These are phyloP conservation scores for Rhopilema esculentum DNA, from an alignment of 30 jellyfish, hydroid and myxozoan species.

Conservation along the genomic window DNA sequence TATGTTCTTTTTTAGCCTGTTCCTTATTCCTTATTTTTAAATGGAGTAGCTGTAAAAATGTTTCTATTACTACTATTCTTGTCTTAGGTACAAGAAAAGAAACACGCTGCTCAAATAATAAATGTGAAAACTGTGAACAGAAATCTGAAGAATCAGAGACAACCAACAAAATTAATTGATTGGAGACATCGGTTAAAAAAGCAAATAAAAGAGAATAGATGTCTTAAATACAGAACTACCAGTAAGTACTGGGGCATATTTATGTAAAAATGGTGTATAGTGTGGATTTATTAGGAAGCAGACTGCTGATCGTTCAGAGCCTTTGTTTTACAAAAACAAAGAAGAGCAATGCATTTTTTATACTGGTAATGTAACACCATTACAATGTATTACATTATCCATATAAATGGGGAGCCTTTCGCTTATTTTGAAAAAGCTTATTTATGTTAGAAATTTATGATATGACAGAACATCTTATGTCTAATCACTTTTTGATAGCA, in stretches of 20 bases:
- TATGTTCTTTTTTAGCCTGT: neutral
- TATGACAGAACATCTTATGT: neutral
- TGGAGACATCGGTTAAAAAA: constrained; percentile 25
- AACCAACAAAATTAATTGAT: constrained; percentile 18
- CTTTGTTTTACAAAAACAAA: neutral
- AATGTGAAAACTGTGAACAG: neutral
- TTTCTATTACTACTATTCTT: neutral
- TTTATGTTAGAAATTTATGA: neutral
- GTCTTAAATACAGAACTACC: constrained; percentile 17
- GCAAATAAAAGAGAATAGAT: constrained; percentile 9
- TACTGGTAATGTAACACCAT: constrained; percentile 1
- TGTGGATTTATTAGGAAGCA: neutral
- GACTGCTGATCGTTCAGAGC: neutral
- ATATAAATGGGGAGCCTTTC: neutral
- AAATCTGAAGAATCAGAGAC: neutral
- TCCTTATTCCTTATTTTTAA: neutral
- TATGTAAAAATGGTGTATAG: neutral
- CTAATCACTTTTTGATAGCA: neutral
- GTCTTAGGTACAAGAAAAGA: constrained; percentile 1
- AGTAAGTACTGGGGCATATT: neutral
- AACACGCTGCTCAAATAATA: neutral
- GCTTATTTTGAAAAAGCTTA: neutral
- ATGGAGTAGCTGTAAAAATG: neutral
- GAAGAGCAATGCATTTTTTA: neutral
- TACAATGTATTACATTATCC: neutral